Evolutionary conservation across 2,888 invertebrate genomes (phyloP).

Genomic region (Melieria omissa): DNA sequence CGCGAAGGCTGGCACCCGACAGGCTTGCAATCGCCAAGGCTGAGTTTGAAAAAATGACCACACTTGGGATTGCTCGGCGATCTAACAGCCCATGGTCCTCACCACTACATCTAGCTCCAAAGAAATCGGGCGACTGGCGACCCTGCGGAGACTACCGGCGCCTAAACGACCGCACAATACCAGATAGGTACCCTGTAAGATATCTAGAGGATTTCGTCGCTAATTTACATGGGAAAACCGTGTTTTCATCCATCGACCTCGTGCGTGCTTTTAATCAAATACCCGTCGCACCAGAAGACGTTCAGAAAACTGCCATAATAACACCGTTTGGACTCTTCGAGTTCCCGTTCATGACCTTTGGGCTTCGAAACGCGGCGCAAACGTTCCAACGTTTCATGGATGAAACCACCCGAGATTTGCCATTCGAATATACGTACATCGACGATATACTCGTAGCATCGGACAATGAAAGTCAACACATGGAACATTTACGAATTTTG

Average conservation of each 20-base stretch:
- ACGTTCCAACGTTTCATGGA: conserved; percentile 8
- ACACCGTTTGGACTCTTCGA: conserved; percentile 3
- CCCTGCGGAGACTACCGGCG: conserved; percentile 1
- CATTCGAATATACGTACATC: background rate
- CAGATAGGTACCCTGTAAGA: conserved; percentile 5
- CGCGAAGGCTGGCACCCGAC: background rate
- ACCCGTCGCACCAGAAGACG: conserved; percentile 2
- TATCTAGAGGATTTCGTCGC: conserved; percentile 12
- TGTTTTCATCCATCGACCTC: conserved; percentile 1
- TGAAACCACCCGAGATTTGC: background rate
- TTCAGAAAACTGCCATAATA: background rate
- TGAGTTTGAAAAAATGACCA: background rate
- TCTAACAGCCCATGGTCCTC: conserved; percentile 1
- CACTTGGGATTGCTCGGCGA: background rate
- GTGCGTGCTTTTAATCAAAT: background rate
- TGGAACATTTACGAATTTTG: background rate
- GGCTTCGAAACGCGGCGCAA: conserved; percentile 1
- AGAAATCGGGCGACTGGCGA: conserved; percentile 5
- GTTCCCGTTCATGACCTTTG: conserved; percentile 2
- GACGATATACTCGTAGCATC: conserved; percentile 12
- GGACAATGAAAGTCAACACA: background rate
- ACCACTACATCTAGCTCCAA: background rate
- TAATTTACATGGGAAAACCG: background rate
- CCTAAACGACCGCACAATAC: background rate
- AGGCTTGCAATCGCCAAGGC: background rate